phyloP scores from a whole-genome alignment of 2,797 vertebrate genomes.

The Anguilla anguilla region DNA sequence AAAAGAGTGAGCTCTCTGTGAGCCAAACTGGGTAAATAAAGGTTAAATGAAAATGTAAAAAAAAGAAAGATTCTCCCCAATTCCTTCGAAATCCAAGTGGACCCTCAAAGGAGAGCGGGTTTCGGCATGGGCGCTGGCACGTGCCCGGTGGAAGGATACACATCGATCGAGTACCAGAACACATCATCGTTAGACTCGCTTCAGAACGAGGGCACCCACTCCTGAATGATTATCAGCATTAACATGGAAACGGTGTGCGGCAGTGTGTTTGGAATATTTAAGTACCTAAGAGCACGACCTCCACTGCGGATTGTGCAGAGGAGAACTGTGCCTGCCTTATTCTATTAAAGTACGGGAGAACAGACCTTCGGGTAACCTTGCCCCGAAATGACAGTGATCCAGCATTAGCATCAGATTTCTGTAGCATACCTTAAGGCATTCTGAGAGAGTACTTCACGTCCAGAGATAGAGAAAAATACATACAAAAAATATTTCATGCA shows the following conservation, averaged over 20 bases:
- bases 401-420: background rate
- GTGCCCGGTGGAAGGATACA: constrained; percentile 43
- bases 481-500: background rate
- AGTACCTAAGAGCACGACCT: constrained; percentile 16
- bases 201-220: constrained; percentile 32
- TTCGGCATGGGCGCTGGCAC: constrained; percentile 40
- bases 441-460: background rate
- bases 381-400: background rate
- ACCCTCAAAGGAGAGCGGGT: background rate
- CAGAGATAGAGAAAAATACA: background rate
- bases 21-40: background rate
- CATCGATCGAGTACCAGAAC: constrained; percentile 46
- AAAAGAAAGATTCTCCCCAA: background rate
- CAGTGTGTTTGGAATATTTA: constrained; percentile 26
- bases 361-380: background rate
- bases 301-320: constrained; percentile 24
- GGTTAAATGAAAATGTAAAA: background rate
- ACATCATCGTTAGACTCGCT: constrained; percentile 37
- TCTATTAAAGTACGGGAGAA: background rate
- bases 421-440: background rate
- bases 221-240: constrained; percentile 50
- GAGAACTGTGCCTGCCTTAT: constrained; percentile 28
- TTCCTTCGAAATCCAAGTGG: background rate
- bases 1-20: background rate
- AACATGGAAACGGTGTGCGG: constrained; percentile 20